Conservation (phyloP, 2,113 vertebrate species). For the Pachypanchax playfairii region DNA sequence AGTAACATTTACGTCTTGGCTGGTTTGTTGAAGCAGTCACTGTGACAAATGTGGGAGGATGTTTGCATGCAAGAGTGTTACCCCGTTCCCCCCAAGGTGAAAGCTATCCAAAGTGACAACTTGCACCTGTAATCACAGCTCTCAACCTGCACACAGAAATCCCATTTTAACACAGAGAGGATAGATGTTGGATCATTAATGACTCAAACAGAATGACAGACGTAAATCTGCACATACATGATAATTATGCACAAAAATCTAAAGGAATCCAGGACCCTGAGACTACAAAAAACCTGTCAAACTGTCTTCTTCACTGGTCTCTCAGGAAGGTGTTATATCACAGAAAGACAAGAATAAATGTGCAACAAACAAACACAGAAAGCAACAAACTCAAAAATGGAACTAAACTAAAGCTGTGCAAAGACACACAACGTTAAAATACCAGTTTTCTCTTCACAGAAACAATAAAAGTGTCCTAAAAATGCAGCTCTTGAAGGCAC, state of each 20-base stretch:
- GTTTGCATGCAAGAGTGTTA: constrained; percentile 28
- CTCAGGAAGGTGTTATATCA: constrained; percentile 8
- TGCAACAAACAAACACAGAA: too few relatives aligned
- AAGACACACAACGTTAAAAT: background rate
- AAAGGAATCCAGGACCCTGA: constrained; percentile 13
- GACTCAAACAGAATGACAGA: background rate
- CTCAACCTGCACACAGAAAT: constrained; percentile 6
- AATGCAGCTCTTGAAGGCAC: too few relatives aligned
- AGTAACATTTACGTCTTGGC: constrained; percentile 49
- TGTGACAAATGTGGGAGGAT: constrained; percentile 6
- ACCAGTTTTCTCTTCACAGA: background rate
- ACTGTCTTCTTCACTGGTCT: constrained; percentile 42
- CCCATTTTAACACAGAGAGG: background rate
- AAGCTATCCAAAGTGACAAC: constrained; percentile 47
- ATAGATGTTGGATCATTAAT: background rate
- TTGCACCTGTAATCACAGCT: constrained; percentile 38
- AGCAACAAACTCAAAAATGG: too few relatives aligned
- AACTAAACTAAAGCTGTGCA: background rate
- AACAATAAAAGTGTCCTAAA: background rate
- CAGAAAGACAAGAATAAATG: background rate
- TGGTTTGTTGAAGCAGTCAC: constrained; percentile 36
- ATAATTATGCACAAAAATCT: constrained; percentile 27
- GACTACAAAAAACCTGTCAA: constrained; percentile 42
- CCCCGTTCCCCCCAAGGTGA: constrained; percentile 19
- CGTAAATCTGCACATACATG: background rate